phyloP scores from a whole-genome alignment of 2,113 vertebrate species.

The Oncorhynchus mykiss region DNA sequence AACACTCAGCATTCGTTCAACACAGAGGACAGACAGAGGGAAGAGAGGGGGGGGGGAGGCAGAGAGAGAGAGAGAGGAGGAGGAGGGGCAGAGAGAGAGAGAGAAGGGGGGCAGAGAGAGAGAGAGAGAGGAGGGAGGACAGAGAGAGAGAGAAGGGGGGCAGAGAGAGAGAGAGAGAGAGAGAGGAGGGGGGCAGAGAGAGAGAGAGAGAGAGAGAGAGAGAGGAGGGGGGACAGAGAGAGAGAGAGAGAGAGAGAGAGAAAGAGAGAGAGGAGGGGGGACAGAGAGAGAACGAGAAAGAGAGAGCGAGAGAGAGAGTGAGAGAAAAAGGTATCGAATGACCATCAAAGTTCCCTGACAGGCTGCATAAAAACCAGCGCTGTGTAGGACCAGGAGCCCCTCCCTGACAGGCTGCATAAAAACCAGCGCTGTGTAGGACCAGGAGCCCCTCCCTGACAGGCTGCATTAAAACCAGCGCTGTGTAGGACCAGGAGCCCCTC shows the following conservation, averaged over 20 bases:
- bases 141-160: neutral
- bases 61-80: constrained; percentile 1
- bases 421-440: too few species aligned
- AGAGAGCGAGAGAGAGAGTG: neutral
- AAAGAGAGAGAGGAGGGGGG: constrained; percentile 27
- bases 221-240: neutral
- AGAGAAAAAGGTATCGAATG: too few species aligned
- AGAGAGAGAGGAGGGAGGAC: neutral
- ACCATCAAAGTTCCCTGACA: too few species aligned
- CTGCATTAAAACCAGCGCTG: too few species aligned
- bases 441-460: too few species aligned
- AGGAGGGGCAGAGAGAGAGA: neutral
- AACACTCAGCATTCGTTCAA: neutral
- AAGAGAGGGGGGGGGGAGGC: too few species aligned
- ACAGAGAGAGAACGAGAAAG: constrained; percentile 34
- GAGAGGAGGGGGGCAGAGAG: constrained; percentile 45
- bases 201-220: constrained; percentile 18
- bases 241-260: neutral
- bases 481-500: constrained; percentile 17
- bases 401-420: too few species aligned
- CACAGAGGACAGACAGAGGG: neutral
- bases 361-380: too few species aligned
- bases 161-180: constrained; percentile 42
- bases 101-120: constrained; percentile 41
- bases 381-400: too few species aligned